Evolutionary conservation across 2,113 vertebrate species (phyloP), one percentile per base, ranked within the genome.

Genomic region (Falco punctatus): DNA sequence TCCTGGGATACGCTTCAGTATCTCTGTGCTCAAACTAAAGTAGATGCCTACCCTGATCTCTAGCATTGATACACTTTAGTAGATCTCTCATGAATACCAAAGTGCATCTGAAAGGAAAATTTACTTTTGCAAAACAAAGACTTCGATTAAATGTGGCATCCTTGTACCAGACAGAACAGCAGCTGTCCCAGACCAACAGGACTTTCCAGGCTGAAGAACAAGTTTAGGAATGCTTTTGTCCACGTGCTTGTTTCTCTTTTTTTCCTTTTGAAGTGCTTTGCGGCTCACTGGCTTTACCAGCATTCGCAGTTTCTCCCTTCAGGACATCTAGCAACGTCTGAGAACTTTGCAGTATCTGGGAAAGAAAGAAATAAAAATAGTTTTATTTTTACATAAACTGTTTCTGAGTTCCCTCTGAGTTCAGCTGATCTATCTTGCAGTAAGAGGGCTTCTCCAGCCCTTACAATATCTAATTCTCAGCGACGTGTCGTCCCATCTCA

Each of bases 331-430:
- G 98, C 61, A 99, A 94, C 11, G 98, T 98, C 98, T 99, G 99
- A 14, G 99, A 99, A 95, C 98, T 99, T 97, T 99, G 99, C 97
- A 99, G 95, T 94, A 99, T 99, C 99, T 99, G 92, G 14, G 75
- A 44, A 86, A 88, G 42, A 59, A 38, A 77, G n/a, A 86, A 94
- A 96, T 62, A 93, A 90, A 95, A 86, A 61, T 42, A 94, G 91
- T 66, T 92, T 92, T 95, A 87, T 70, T 92, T 95, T 90, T 86
- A 82, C 49, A 91, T 28, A 57, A 61, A 77, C 54, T 54, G 69
- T 64, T 89, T 91, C 48, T 3, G 44, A 87, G 48, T 86, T 79
- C 61, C 61, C 38, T 84, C 67, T 1, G 2, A 57, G 58, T 65
- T 66, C 86, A 70, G 19, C 40, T 77, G 26, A 52, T 32, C 15